These are phyloP conservation scores for Oryzias javanicus DNA, from an alignment of 2,113 vertebrate species.

Conservation along the genomic window DNA sequence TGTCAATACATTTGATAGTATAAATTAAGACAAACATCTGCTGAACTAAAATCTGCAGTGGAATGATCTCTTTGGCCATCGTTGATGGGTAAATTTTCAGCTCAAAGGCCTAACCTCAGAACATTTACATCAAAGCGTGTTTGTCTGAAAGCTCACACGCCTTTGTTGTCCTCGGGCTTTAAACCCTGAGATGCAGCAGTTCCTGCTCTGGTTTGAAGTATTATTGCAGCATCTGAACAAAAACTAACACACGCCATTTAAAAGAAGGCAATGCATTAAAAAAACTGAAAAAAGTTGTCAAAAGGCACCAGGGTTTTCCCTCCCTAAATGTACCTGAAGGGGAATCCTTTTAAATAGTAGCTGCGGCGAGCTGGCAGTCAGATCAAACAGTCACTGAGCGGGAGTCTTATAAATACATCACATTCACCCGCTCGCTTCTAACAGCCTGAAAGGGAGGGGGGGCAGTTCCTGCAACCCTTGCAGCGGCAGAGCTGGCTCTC, in stretches of 20 bases:
- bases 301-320: slow-evolving; percentile 51
- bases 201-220: slow-evolving; percentile 56
- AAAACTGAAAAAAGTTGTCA: slow-evolving; percentile 23
- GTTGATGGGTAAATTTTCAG: slow-evolving; percentile 52
- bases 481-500: slow-evolving; percentile 2
- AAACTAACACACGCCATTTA: slow-evolving; percentile 54
- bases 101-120: slow-evolving; percentile 46
- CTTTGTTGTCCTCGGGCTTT: slow-evolving; percentile 53
- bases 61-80: slow-evolving; percentile 32
- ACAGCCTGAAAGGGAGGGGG: neutral
- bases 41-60: too few relatives aligned
- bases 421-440: slow-evolving; percentile 70
- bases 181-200: slow-evolving; percentile 42
- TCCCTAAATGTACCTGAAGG: slow-evolving; percentile 80
- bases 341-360: slow-evolving; percentile 79
- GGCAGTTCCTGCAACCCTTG: slow-evolving; percentile 14
- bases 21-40: slow-evolving; percentile 50
- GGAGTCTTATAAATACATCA: slow-evolving; percentile 78
- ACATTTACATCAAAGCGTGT: slow-evolving; percentile 73
- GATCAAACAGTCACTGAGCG: slow-evolving; percentile 74
- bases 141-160: slow-evolving; percentile 77
- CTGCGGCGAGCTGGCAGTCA: slow-evolving; percentile 68
- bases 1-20: slow-evolving; percentile 52
- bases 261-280: slow-evolving; percentile 51
- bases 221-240: slow-evolving; percentile 30